phyloP scores from a whole-genome alignment of 1,140 invertebrate species.

The Drosophila seguyi region DNA sequence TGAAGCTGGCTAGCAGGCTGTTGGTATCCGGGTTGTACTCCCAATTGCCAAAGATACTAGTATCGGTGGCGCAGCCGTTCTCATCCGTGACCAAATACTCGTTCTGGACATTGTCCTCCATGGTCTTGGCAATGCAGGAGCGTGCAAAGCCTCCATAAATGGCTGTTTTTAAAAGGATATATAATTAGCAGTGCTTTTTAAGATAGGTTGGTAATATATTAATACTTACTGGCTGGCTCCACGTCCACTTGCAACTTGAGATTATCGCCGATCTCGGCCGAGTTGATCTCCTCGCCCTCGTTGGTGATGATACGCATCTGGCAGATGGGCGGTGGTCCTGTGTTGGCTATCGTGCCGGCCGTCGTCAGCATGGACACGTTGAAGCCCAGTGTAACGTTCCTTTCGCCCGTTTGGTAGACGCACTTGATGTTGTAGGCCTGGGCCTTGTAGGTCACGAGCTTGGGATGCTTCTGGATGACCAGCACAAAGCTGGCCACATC shows the following conservation, averaged over 20 bases:
- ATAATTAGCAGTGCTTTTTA: not conserved
- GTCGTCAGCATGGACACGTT: constrained; percentile 98
- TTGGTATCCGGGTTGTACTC: constrained; percentile 93
- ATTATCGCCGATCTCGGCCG: constrained; percentile 96
- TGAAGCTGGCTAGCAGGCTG: constrained; percentile 93
- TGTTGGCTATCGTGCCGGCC: constrained; percentile 97
- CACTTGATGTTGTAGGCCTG: constrained; percentile 98
- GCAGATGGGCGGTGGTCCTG: constrained; percentile 96
- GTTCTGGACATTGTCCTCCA: constrained; percentile 94
- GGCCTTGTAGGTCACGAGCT: constrained; percentile 96
- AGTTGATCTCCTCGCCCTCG: constrained; percentile 94
- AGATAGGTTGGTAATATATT: constrained; percentile 33
- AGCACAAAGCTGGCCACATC: constrained; percentile 96
- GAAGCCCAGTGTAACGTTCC: constrained; percentile 96
- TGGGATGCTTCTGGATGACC: constrained; percentile 97
- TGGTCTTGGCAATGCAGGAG: constrained; percentile 96
- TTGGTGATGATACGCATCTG: constrained; percentile 96
- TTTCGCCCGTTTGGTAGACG: constrained; percentile 96
- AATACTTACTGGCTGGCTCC: constrained; percentile 92
- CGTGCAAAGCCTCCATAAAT: constrained; percentile 97
- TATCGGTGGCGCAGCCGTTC: constrained; percentile 96
- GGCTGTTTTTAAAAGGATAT: constrained; percentile 86
- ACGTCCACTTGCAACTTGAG: constrained; percentile 96
- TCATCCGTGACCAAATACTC: constrained; percentile 97
- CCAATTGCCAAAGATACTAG: constrained; percentile 97